These are phyloP conservation scores for Eremobia ochroleuca DNA, from an alignment of 2,888 invertebrate species.

Conservation along the genomic window DNA sequence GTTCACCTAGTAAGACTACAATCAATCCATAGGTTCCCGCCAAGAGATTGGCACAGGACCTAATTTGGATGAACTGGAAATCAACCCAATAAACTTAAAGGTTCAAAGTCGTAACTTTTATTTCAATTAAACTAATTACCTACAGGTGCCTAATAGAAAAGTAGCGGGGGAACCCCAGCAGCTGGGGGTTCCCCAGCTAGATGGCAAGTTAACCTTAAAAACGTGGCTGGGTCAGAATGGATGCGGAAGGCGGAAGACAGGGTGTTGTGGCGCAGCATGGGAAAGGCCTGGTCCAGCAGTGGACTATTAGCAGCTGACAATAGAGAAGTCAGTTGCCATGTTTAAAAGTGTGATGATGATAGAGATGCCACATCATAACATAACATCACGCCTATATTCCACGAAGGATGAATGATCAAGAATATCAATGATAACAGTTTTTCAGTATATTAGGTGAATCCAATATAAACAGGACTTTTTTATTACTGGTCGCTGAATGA, in stretches of 20 bases:
- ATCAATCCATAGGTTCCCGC: no score
- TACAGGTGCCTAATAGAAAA: no score
- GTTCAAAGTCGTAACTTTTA: neutral
- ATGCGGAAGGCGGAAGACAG: neutral
- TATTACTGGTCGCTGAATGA: no score
- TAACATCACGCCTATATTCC: no score
- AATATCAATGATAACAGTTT: neutral
- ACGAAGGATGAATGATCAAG: neutral
- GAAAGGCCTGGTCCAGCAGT: neutral
- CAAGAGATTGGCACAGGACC: neutral
- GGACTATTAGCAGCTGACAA: no score
- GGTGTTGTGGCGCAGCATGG: neutral
- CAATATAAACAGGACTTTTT: no score
- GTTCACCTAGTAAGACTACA: neutral
- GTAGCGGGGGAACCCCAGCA: neutral
- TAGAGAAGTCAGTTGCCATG: neutral
- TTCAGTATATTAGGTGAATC: neutral
- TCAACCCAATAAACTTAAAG: neutral
- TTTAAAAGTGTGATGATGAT: neutral
- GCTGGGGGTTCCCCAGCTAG: no score
- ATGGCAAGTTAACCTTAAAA: neutral
- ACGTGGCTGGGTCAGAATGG: neutral
- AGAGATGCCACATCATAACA: no score
- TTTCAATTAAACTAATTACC: neutral
- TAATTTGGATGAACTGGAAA: neutral